Conservation (phyloP, 1,140 invertebrate genomes). For the Drosophila melanogaster region Release_6_plus_ISO1_MT NT_033779.5:21937001-21937500, state of each 20-base stretch:
- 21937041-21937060: conserved; percentile 37
- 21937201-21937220: conserved; percentile 47
- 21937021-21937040: no score
- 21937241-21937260: conserved; percentile 30
- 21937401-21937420: conserved; percentile 27
- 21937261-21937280: conserved; percentile 79
- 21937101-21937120: conserved; percentile 59
- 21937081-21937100: conserved; percentile 35
- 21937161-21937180: conserved; percentile 75
- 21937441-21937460: conserved; percentile 53
- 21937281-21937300: conserved; percentile 71
- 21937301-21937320: conserved; percentile 83
- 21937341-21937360: conserved; percentile 74
- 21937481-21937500: conserved; percentile 9
- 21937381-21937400: conserved; percentile 74
- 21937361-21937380: conserved; percentile 83
- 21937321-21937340: conserved; percentile 79
- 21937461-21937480: conserved; percentile 26
- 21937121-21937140: conserved; percentile 84
- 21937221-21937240: conserved; percentile 6
- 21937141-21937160: conserved; percentile 83
- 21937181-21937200: conserved; percentile 54
- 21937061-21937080: conserved; percentile 58
- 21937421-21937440: background rate
- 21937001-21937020: conserved; percentile 77